These are phyloP conservation scores for Rhea americana DNA, from an alignment of 2,113 vertebrate genomes.

Conservation along the genomic window DNA sequence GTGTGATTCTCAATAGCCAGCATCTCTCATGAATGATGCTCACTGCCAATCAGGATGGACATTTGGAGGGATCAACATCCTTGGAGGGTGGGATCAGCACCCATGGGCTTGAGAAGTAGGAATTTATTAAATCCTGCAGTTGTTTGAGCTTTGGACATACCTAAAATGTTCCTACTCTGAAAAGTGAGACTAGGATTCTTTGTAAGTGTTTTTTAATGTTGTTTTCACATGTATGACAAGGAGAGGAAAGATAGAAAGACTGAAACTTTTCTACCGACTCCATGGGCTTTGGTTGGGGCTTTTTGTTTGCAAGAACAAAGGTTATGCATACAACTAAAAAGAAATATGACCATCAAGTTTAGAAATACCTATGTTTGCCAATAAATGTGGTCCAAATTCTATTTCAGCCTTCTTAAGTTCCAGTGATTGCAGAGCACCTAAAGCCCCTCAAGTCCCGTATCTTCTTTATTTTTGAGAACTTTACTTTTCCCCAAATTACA, in stretches of 20 bases:
- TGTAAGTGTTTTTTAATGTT: neutral
- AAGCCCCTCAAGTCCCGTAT: neutral
- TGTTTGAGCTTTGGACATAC: neutral
- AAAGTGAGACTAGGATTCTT: neutral
- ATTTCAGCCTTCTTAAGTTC: neutral
- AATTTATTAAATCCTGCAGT: neutral
- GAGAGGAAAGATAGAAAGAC: neutral
- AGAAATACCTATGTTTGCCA: neutral
- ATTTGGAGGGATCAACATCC: neutral
- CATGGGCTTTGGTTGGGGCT: neutral
- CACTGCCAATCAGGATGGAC: neutral
- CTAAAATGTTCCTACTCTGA: neutral
- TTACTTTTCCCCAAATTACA: neutral
- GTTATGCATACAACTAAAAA: neutral
- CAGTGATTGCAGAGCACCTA: neutral
- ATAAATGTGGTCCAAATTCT: neutral
- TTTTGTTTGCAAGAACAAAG: neutral
- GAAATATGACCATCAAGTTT: neutral
- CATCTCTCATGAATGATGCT: neutral
- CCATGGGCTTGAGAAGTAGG: neutral
- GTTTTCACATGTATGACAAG: neutral
- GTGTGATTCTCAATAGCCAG: neutral
- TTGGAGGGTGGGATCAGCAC: neutral
- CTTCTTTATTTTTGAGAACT: neutral
- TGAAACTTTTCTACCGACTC: neutral